A percentile compares a stretch with the other conserved stretches of the same genome.
Evolutionary conservation across 2,113 vertebrate genomes (phyloP).

Genomic region (Psammodynastes pulverulentus): DNA sequence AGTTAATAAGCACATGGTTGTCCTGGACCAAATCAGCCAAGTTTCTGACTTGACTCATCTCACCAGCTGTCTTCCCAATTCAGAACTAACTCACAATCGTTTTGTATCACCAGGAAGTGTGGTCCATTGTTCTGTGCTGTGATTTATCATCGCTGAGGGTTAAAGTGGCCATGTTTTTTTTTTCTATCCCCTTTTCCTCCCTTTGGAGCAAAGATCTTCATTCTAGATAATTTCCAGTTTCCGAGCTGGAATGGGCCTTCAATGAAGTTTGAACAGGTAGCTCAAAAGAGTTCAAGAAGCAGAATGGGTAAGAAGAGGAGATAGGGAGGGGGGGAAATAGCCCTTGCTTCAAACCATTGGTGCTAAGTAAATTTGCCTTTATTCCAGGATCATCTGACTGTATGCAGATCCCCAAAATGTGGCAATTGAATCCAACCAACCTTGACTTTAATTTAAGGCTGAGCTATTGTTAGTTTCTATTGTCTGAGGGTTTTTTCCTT

Average conservation of each 20-base stretch:
- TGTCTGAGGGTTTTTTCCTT: constrained; percentile 62
- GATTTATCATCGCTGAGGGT: constrained; percentile 89
- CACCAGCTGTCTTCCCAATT: constrained; percentile 42
- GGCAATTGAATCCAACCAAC: constrained; percentile 79
- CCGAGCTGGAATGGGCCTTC: constrained; percentile 63
- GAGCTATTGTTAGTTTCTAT: constrained; percentile 69
- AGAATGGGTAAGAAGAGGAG: background rate
- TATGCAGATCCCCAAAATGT: constrained; percentile 78
- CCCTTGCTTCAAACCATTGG: constrained; percentile 69
- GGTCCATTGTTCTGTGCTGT: constrained; percentile 91
- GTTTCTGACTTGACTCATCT: constrained; percentile 49
- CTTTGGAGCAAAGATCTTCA: constrained; percentile 71
- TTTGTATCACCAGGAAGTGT: constrained; percentile 82
- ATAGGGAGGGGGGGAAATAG: constrained; percentile 58
- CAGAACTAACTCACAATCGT: constrained; percentile 81
- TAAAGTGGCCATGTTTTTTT: constrained; percentile 80
- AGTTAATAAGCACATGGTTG: constrained; percentile 73
- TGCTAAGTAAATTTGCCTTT: constrained; percentile 74
- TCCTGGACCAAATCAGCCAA: constrained; percentile 55
- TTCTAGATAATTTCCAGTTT: constrained; percentile 72
- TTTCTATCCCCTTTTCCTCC: constrained; percentile 71
- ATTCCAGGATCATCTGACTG: constrained; percentile 76
- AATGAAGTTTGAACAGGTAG: constrained; percentile 49
- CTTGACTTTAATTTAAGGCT: constrained; percentile 76
- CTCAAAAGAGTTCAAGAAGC: background rate